Conservation (phyloP, 2,888 invertebrate species). For the Drosophila mimetica region DNA sequence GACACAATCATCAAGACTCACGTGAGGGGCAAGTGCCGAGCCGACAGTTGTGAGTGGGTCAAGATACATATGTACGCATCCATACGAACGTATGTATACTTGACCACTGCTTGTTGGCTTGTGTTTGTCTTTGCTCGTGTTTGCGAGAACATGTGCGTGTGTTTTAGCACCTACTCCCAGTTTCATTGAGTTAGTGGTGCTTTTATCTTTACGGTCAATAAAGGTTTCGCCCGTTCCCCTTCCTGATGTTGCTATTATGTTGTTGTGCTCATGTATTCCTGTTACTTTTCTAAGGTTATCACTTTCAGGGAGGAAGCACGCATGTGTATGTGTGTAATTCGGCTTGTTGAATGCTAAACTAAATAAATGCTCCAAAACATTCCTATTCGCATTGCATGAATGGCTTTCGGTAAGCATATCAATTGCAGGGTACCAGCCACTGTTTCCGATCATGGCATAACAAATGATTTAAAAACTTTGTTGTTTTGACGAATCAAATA, state of each 20-base stretch:
- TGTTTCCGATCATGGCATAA: too few species aligned
- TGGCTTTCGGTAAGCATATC: background rate
- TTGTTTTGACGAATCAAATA: too few species aligned
- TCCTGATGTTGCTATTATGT: slow-evolving; percentile 22
- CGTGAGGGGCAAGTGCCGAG: slow-evolving; percentile 4
- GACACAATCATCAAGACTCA: slow-evolving; percentile 1
- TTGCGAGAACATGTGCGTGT: slow-evolving; percentile 30
- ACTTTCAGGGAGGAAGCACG: background rate
- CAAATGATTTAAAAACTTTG: too few species aligned
- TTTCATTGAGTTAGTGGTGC: slow-evolving; percentile 47
- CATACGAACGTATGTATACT: slow-evolving; percentile 31
- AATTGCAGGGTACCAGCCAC: too few species aligned
- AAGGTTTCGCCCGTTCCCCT: slow-evolving; percentile 37
- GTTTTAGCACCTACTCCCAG: slow-evolving; percentile 70
- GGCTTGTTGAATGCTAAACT: background rate
- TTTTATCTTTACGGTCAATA: slow-evolving; percentile 76
- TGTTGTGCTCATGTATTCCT: slow-evolving; percentile 1
- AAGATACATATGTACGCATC: slow-evolving; percentile 14
- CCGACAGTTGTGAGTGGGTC: slow-evolving; percentile 19
- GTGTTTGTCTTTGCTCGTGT: slow-evolving; percentile 18
- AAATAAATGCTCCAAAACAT: background rate
- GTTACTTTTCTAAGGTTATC: slow-evolving; percentile 5
- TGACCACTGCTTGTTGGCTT: slow-evolving; percentile 65
- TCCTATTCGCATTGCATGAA: background rate
- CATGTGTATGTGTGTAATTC: background rate